Evolutionary conservation across 2,888 invertebrate species (phyloP), one percentile per base, ranked within the genome.

Genomic region (Mamestra brassicae): DNA sequence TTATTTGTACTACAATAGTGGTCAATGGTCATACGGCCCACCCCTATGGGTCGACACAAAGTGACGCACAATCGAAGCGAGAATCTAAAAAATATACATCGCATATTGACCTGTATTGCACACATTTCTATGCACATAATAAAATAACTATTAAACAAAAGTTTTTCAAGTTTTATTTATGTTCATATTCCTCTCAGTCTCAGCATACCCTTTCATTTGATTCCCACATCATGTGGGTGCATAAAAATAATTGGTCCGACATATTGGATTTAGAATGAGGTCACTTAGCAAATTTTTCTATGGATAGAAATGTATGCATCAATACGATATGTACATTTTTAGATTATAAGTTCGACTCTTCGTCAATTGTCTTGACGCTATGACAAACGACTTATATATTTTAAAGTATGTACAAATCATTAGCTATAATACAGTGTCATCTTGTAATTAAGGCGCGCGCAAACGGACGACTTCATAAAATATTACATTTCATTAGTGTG

Each of bases 341-440:
- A 38, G 8, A 60, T 42, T 38, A n/a, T 2, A 38, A 3, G 38
- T 60, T 60, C 38, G 38, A 15, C 10, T 8, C 36, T 58, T 8
- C 36, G 36, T 58, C 36, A 17, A 58, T 36, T 17, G 58, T 36
- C 57, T 13, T 6, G 57, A 34, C 13, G 13, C 58, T 54, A 63
- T 47, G 8, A 76, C 38, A 11, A 17, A 60, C 70, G 75, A 63
- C 58, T 42, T 80, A 54, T 36, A 71, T 71, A 60, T 36, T 78
- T 62, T 60, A 79, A 79, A 65, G 45, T 78, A 80, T 80, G 76
- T 80, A 80, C 80, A 80, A 68, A 64, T 80, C 68, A 63, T 68
- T 54, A 65, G 42, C 60, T 71, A 81, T 65, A n/a, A 60, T 80
- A 79, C 15, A 54, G 26, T 42, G 45, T 57, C 57, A 55, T 15